phyloP scores from a whole-genome alignment of 2,113 vertebrate species.

The Dasyurus viverrinus region DNA sequence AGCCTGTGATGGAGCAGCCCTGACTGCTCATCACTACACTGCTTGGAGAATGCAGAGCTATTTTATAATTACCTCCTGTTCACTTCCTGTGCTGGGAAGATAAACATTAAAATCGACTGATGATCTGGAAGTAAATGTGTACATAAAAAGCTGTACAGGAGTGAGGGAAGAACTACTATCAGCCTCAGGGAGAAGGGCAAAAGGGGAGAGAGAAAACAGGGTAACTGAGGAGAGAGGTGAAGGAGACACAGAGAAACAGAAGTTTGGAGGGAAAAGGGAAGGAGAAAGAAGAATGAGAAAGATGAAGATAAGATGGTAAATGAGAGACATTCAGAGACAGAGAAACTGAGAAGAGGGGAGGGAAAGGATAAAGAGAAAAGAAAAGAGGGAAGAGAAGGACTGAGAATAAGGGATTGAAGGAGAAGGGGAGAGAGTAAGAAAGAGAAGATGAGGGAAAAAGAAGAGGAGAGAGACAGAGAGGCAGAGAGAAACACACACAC shows the following conservation, averaged over 20 bases:
- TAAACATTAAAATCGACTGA: background rate
- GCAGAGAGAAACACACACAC: background rate
- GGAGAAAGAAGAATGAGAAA: background rate
- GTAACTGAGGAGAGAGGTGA: background rate
- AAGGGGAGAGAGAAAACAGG: background rate
- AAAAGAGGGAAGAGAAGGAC: too few relatives aligned
- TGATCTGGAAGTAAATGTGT: background rate
- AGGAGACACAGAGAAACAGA: background rate
- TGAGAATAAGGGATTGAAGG: too few relatives aligned
- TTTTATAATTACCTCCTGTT: background rate
- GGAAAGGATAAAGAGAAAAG: too few relatives aligned
- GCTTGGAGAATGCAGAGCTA: background rate
- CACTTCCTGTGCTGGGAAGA: background rate
- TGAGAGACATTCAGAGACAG: too few relatives aligned
- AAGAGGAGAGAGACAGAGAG: background rate
- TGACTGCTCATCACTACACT: background rate
- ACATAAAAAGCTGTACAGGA: background rate
- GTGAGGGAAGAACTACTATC: background rate
- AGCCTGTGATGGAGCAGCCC: background rate
- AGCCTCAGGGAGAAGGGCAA: background rate
- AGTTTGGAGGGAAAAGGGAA: background rate
- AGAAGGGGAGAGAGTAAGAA: background rate
- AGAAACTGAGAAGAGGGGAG: too few relatives aligned
- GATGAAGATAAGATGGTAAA: rapidly evolving
- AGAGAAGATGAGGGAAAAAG: background rate